A percentile compares a stretch with the other conserved stretches of the same genome.
These are phyloP conservation scores for Callipepla californica DNA, from an alignment of 2,113 vertebrate genomes.

Conservation along the genomic window DNA sequence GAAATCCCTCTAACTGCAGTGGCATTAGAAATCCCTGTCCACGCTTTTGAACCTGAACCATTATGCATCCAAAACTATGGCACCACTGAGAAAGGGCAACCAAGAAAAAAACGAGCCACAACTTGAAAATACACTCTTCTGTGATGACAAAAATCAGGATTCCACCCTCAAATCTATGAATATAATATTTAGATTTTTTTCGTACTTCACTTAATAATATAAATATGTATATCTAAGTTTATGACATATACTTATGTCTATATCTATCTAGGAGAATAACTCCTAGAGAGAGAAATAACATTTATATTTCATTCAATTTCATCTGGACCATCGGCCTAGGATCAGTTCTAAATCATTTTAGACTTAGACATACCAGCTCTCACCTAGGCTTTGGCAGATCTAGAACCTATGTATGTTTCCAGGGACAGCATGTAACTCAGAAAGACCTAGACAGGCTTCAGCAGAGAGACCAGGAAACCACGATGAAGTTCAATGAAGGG, in stretches of 20 bases:
- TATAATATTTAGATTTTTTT: background rate
- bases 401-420: too few relatives aligned
- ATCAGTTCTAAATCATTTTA: background rate
- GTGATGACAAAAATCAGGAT: background rate
- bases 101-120: background rate
- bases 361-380: background rate
- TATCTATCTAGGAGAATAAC: background rate
- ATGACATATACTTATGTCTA: fast-evolving
- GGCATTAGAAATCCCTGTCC: fast-evolving
- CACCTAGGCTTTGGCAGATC: background rate
- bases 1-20: background rate
- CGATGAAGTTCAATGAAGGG: too few relatives aligned
- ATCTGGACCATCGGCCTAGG: background rate
- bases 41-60: fast-evolving
- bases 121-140: background rate
- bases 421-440: too few relatives aligned
- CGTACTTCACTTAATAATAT: background rate
- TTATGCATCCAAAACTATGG: background rate
- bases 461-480: too few relatives aligned
- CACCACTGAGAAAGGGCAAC: background rate
- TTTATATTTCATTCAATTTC: background rate
- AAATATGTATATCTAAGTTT: background rate
- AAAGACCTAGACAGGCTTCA: too few relatives aligned
- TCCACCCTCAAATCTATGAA: background rate
- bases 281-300: background rate